Evolutionary conservation across 2,113 vertebrate genomes (phyloP), one percentile per base, ranked within the genome.

Genomic region (Lepisosteus oculatus): DNA sequence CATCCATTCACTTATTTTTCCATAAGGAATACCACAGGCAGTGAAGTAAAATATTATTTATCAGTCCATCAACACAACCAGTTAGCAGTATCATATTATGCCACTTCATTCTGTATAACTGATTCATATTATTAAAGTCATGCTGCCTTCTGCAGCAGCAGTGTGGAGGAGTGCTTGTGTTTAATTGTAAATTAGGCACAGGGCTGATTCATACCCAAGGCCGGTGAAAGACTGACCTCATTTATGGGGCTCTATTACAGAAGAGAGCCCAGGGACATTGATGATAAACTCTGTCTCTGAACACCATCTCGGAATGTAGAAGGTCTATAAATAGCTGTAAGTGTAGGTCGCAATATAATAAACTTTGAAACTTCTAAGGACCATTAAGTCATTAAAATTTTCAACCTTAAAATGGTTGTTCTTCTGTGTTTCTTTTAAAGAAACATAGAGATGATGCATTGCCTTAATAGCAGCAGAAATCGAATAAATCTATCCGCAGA

Each of bases 311-410:
- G 54, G 61, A 71, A 8, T 29, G 5, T 5, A 63, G 13, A 11
- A 47, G 43, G 41, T 29, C 4, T 59, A 61, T 61, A 44, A 69
- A 45, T 57, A 43, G 29, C 43, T 59, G 11, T 69, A 59, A 42
- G 6, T 51, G 43, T 44, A 59, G 61, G 61, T 29, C 29, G 41
- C 3, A 56, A 41, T 43, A 43, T 64, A 65, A 51, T 62, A 54
- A 71, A 65, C 14, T 42, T 65, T 14, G 2, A 44, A 44, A 65
- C 42, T 63, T 63, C 8, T 8, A 9, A 70, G 44, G 61, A 70
- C 62, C 45, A 70, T 51, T 47, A 8, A 59, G 6, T 71, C 64
- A 65, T 64, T 62, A 71, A 42, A 64, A 71, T 2, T 55, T 42
- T 15, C 61, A 61, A 57, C 51, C 6, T 59, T 61, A 43, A 15